Evolutionary conservation across 2,797 vertebrate genomes (phyloP).

Genomic region (Graptemys geographica): DNA sequence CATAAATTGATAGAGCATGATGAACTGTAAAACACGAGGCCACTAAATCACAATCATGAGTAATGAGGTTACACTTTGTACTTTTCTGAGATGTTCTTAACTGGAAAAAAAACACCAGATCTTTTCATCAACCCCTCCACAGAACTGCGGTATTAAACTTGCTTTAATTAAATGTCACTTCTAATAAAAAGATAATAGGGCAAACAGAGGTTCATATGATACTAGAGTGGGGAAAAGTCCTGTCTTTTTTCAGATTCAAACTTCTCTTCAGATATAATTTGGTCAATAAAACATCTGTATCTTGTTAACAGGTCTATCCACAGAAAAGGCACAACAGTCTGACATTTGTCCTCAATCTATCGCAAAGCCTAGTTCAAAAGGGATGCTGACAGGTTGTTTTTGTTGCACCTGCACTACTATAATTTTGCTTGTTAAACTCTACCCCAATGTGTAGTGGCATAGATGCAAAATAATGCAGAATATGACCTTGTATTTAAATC

Average conservation of each 20-base stretch:
- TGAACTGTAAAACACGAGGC: not conserved
- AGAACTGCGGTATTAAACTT: conserved; percentile 7
- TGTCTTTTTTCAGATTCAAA: not conserved
- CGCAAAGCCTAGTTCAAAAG: not conserved
- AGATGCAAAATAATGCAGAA: not conserved
- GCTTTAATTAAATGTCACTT: conserved; percentile 44
- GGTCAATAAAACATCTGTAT: not conserved
- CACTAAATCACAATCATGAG: not conserved
- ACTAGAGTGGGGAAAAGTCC: not conserved
- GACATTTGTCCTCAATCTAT: not conserved
- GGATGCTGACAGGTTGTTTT: not conserved
- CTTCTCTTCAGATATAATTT: not conserved
- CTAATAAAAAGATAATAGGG: conserved; percentile 34
- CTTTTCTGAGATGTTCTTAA: not conserved
- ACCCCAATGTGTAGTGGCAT: rapidly evolving
- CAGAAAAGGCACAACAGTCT: not conserved
- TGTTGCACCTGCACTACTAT: not conserved
- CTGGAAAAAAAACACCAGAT: not conserved
- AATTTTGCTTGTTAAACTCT: not conserved
- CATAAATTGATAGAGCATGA: not conserved
- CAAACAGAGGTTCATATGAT: not conserved
- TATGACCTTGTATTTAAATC: not conserved
- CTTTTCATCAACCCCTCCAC: conserved; percentile 32
- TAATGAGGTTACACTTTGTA: not conserved
- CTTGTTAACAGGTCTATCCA: not conserved